A percentile compares a stretch with the other conserved stretches of the same genome.
phyloP scores from a whole-genome alignment of 2,888 invertebrate species.

The Macaria notata region DNA sequence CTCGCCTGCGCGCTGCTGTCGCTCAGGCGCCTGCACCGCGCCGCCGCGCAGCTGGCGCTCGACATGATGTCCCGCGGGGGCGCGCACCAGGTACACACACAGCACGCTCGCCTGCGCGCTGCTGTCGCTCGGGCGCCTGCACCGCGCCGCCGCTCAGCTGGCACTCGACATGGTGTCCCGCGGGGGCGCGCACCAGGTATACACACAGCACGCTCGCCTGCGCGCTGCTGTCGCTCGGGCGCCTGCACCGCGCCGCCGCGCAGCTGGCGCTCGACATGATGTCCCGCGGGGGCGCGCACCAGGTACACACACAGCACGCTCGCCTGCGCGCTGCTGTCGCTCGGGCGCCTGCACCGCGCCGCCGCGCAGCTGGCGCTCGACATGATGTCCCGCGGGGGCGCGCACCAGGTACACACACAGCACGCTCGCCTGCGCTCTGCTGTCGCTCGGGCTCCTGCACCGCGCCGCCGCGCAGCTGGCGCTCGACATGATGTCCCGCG shows the following conservation, averaged over 20 bases:
- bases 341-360: slow-evolving; percentile 86
- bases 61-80: slow-evolving; percentile 95
- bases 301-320: no score
- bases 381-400: slow-evolving; percentile 93
- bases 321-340: slow-evolving; percentile 93
- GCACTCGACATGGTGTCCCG: slow-evolving; percentile 97
- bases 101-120: slow-evolving; percentile 92
- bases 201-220: slow-evolving; percentile 93
- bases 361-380: slow-evolving; percentile 97
- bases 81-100: no score
- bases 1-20: slow-evolving; percentile 94
- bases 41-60: slow-evolving; percentile 95
- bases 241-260: slow-evolving; percentile 85
- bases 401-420: no score
- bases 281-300: slow-evolving; percentile 89
- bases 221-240: slow-evolving; percentile 92
- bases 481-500: slow-evolving; percentile 95
- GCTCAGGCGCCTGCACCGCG: slow-evolving; percentile 85
- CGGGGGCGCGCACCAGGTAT: slow-evolving; percentile 88
- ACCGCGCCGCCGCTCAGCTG: slow-evolving; percentile 90
- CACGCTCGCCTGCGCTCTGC: slow-evolving; percentile 91
- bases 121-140: slow-evolving; percentile 90
- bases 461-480: slow-evolving; percentile 93
- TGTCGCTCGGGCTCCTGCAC: slow-evolving; percentile 89
- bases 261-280: slow-evolving; percentile 98